A percentile compares a stretch with the other conserved stretches of the same genome.
These are phyloP conservation scores for Clangula hyemalis DNA, from an alignment of 2,797 vertebrate genomes.

Conservation along the genomic window DNA sequence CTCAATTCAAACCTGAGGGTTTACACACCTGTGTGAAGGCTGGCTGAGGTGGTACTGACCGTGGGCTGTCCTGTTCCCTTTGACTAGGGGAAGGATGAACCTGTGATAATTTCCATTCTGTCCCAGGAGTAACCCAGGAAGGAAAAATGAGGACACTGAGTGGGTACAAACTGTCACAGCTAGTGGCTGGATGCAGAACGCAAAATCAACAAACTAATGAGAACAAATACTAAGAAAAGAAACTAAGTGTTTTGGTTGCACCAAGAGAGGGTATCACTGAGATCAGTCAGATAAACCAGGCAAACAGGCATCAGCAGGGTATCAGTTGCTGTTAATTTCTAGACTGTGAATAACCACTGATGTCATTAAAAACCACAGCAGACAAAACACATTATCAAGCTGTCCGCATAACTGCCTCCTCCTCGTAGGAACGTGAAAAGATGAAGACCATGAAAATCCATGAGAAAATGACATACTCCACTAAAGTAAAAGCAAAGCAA, in stretches of 20 bases:
- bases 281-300: not conserved
- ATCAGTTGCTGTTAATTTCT: not conserved
- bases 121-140: not conserved
- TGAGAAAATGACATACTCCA: conserved; percentile 80
- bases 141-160: not conserved
- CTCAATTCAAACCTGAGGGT: not conserved
- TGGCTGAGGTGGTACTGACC: not conserved
- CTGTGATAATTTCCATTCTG: not conserved
- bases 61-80: not conserved
- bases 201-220: not conserved
- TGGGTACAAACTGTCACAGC: not conserved
- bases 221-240: not conserved
- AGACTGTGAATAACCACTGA: not conserved
- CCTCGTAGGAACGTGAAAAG: conserved; percentile 80
- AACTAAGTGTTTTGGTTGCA: not conserved
- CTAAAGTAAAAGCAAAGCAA: conserved; percentile 72
- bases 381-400: not conserved
- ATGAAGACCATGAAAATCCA: conserved; percentile 80
- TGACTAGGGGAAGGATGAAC: not conserved
- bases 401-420: not conserved
- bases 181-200: not conserved
- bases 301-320: not conserved
- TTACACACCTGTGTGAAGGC: not conserved
- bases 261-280: not conserved
- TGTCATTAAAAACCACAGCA: not conserved